Evolutionary conservation across 1,140 invertebrate species (phyloP).

Genomic region (Ptiloglossa arizonensis): DNA sequence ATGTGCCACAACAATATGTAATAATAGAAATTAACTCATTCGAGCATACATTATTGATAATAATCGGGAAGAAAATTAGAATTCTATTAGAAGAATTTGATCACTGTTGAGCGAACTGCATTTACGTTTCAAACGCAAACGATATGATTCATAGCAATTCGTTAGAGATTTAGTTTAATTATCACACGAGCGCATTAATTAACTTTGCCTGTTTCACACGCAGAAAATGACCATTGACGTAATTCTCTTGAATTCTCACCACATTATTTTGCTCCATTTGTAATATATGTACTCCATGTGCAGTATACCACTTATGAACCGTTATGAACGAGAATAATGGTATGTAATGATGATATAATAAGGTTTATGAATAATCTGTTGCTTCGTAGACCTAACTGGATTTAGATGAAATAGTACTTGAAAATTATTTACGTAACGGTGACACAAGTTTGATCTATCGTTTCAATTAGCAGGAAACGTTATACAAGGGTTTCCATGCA

Average conservation of each 20-base stretch:
- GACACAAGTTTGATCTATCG: too few species aligned
- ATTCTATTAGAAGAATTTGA: background rate
- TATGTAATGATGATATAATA: too few species aligned
- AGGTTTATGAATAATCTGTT: too few species aligned
- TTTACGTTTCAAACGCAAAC: background rate
- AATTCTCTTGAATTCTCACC: slow-evolving; percentile 3
- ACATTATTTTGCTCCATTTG: background rate
- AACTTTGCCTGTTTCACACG: background rate
- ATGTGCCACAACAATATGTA: too few species aligned
- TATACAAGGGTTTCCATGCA: too few species aligned
- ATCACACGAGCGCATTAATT: background rate
- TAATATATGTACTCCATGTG: background rate
- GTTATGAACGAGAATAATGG: background rate
- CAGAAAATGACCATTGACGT: background rate
- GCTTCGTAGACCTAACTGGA: too few species aligned
- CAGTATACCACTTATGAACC: background rate
- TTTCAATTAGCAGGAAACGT: too few species aligned
- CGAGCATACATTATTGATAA: background rate
- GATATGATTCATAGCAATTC: background rate
- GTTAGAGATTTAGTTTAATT: slow-evolving; percentile 7
- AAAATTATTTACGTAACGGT: too few species aligned
- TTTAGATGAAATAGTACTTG: too few species aligned
- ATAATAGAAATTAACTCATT: too few species aligned
- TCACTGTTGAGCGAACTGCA: background rate
- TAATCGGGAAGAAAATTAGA: background rate